These are phyloP conservation scores for Pampusana beccarii DNA, from an alignment of 2,113 vertebrate genomes.

Conservation along the genomic window DNA sequence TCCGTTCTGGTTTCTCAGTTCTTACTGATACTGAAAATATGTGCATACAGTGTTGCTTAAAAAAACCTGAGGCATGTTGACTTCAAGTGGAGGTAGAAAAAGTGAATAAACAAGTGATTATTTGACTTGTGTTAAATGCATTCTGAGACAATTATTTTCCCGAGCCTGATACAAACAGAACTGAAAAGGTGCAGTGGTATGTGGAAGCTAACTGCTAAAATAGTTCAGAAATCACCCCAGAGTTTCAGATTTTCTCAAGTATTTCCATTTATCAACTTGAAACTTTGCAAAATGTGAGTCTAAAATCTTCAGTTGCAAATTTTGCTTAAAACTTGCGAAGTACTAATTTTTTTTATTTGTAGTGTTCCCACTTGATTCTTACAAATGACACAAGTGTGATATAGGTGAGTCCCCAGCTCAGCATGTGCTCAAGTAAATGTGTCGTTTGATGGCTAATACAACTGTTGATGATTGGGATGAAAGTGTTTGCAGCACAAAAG, in stretches of 20 bases:
- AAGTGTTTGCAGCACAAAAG: neutral
- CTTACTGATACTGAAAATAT: neutral
- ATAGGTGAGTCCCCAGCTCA: fast-evolving
- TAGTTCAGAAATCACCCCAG: neutral
- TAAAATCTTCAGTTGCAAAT: neutral
- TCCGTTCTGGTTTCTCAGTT: neutral
- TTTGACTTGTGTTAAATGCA: neutral
- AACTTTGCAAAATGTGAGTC: neutral
- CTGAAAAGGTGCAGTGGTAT: neutral
- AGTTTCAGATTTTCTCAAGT: neutral
- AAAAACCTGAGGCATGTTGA: neutral
- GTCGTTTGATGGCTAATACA: neutral
- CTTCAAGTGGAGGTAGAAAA: neutral
- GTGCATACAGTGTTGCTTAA: neutral
- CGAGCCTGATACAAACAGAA: neutral
- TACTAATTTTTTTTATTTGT: neutral
- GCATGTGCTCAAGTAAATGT: neutral
- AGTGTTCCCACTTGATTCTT: neutral
- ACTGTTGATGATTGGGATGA: neutral
- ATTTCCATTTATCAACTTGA: neutral
- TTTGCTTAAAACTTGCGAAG: neutral
- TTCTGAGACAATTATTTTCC: neutral
- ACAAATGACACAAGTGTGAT: neutral
- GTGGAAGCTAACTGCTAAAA: neutral
- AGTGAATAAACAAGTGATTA: neutral